These are phyloP conservation scores for Discoglossus pictus DNA, from an alignment of 2,797 vertebrate genomes.

Conservation along the genomic window DNA sequence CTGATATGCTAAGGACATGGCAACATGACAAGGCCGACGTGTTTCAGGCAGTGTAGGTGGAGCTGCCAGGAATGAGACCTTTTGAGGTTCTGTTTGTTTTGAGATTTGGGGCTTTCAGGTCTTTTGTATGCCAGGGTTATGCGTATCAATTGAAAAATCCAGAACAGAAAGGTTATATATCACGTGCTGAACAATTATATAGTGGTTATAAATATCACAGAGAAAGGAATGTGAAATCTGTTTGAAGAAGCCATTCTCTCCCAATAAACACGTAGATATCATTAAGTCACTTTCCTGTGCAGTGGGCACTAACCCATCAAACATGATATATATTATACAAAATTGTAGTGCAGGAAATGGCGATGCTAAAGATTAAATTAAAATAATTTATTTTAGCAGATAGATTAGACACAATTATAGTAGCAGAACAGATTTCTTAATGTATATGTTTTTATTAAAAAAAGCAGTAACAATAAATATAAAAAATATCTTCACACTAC, in stretches of 20 bases:
- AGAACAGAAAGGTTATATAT: slow-evolving; percentile 5
- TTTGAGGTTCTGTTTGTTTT: slow-evolving; percentile 25
- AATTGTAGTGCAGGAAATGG: too few relatives aligned
- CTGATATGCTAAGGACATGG: slow-evolving; percentile 19
- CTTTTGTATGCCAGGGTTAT: slow-evolving; percentile 12
- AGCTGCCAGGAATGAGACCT: slow-evolving; percentile 27
- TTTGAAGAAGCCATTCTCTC: too few relatives aligned
- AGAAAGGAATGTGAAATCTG: too few relatives aligned
- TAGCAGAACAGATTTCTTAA: too few relatives aligned
- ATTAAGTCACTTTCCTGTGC: not conserved
- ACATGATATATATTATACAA: too few relatives aligned
- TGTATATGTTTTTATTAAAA: too few relatives aligned
- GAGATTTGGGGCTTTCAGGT: slow-evolving; percentile 16
- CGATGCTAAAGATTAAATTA: too few relatives aligned
- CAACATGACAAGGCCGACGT: slow-evolving; percentile 5
- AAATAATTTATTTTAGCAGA: too few relatives aligned
- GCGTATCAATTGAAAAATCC: slow-evolving; percentile 24
- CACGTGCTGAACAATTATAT: slow-evolving; percentile 16
- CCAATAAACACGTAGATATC: not conserved
- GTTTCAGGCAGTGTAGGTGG: not conserved
- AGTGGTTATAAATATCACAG: too few relatives aligned
- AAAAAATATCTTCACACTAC: too few relatives aligned
- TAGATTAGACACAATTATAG: too few relatives aligned
- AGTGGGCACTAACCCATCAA: slow-evolving; percentile 1
- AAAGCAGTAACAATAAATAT: too few relatives aligned